Percentiles rank a stretch among this genome's conserved stretches.
Evolutionary conservation across 1,140 invertebrate genomes (phyloP).

Genomic region (Macrosteles quadrilineatus): DNA sequence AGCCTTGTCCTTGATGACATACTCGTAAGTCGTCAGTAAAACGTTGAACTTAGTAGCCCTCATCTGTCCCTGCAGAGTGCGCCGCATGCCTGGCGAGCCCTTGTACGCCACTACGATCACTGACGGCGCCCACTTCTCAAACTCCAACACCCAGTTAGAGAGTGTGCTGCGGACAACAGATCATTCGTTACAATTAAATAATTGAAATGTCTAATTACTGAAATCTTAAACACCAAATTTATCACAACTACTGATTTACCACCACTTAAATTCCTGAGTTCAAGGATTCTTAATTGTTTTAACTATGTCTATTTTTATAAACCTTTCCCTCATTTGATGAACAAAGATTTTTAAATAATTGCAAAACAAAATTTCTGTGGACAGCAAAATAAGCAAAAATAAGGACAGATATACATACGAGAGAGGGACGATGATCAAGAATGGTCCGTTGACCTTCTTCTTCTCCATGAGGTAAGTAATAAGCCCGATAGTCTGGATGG

Average conservation of each 20-base stretch:
- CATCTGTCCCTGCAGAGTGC: slow-evolving; percentile 86
- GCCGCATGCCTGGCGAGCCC: slow-evolving; percentile 83
- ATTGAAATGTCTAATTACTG: no score
- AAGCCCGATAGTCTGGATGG: slow-evolving; percentile 93
- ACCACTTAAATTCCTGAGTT: no score
- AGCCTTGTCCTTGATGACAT: slow-evolving; percentile 98
- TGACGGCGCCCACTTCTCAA: slow-evolving; percentile 98
- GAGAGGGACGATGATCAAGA: slow-evolving; percentile 95
- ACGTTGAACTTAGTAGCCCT: slow-evolving; percentile 95
- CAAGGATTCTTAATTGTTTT: no score
- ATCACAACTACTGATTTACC: no score
- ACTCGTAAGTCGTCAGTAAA: slow-evolving; percentile 97
- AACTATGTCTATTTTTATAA: no score
- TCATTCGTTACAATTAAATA: no score
- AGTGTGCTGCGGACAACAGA: slow-evolving; percentile 68
- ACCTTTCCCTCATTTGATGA: no score
- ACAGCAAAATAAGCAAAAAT: no score
- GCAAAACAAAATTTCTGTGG: no score
- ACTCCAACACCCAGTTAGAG: slow-evolving; percentile 98
- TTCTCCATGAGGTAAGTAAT: slow-evolving; percentile 98
- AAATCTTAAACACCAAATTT: no score
- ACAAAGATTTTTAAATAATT: no score
- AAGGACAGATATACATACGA: slow-evolving; percentile 76
- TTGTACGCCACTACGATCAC: slow-evolving; percentile 95
- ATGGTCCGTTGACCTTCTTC: slow-evolving; percentile 97